Base-by-base conservation (phyloP, 2,113 vertebrate genomes). In the Herpailurus yagouaroundi region DNA sequence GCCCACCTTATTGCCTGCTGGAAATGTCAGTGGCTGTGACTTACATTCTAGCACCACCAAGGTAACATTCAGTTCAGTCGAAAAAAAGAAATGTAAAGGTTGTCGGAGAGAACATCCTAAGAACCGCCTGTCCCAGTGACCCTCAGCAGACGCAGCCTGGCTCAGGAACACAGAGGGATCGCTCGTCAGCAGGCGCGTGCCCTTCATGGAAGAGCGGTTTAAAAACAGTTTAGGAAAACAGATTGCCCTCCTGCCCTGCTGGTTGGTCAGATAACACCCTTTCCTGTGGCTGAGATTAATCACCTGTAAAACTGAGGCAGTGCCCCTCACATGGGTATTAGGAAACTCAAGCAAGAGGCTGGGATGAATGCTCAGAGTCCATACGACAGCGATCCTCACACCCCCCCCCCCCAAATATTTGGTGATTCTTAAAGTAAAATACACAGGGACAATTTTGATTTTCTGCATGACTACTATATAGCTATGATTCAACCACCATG, bases 181-280 rank as follows among this genome's bases (percentile, higher is more conserved):
- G 2, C 52, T 64, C 3, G 4, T 66, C 60, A 76, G 48, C 60
- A 36, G 21, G 45, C 1, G 11, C 14, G 10, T 87, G 91, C 31
- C 97, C 86, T 95, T 97, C 97, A 74, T 74, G 94, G 89, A 97
- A 64, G 96, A 98, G 55, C 33, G 18, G 55, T 92, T 98, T 63
- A 27, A 96, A 95, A 95, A 89, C 94, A 90, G 21, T 91, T 50
- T 45, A 94, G 38, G 91, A 94, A 96, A 97, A 91, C 88, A 92
- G 81, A 84, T 18, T 79, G 52, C 92, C 57, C 76, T 68, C 52
- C 88, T 31, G 77, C 1, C 0, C 64, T 31, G 57, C 93, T 64
- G 0, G 41, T 31, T 25, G 21, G 50, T 85, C 85, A 89, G 63
- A 95, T n/a, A 31, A 50, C 71, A 64, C 27, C 38, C 27, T 89